These are phyloP conservation scores for Bos taurus DNA, from an alignment of 2,113 vertebrate species.

Conservation along the genomic window DNA sequence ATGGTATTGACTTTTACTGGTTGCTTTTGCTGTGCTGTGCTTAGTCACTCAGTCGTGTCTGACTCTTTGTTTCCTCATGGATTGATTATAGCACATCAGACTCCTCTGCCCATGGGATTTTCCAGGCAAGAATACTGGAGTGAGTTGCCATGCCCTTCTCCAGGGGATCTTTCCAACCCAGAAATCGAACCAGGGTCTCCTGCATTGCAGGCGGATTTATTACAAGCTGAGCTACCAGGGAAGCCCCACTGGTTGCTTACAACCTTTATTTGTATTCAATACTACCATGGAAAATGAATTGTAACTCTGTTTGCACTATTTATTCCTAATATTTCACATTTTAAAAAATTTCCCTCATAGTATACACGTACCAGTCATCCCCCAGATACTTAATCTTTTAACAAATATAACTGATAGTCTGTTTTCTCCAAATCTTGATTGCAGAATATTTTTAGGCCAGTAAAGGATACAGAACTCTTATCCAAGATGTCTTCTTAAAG, in stretches of 20 bases:
- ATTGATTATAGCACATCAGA: neutral
- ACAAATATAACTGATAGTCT: constrained; percentile 6
- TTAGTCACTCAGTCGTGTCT: neutral
- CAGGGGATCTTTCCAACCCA: neutral
- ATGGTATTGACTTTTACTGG: neutral
- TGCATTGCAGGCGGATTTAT: neutral
- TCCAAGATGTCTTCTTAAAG: neutral
- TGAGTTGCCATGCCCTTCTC: neutral
- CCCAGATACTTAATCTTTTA: constrained; percentile 5
- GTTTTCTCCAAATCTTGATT: neutral
- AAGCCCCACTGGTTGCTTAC: neutral
- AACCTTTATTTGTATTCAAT: neutral
- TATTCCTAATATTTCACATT: neutral
- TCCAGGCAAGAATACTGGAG: neutral
- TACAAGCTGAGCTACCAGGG: neutral
- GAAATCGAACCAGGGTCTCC: neutral
- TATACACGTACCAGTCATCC: neutral
- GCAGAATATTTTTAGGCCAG: neutral
- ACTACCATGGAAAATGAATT: neutral
- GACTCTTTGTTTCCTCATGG: neutral
- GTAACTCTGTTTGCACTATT: neutral
- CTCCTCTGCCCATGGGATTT: neutral
- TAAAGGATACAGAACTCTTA: neutral
- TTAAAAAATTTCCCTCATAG: neutral
- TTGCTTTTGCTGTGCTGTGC: neutral